These are phyloP conservation scores for Xiphorhynchus erythropygius DNA, from an alignment of 2,797 vertebrate species.

Conservation along the genomic window DNA sequence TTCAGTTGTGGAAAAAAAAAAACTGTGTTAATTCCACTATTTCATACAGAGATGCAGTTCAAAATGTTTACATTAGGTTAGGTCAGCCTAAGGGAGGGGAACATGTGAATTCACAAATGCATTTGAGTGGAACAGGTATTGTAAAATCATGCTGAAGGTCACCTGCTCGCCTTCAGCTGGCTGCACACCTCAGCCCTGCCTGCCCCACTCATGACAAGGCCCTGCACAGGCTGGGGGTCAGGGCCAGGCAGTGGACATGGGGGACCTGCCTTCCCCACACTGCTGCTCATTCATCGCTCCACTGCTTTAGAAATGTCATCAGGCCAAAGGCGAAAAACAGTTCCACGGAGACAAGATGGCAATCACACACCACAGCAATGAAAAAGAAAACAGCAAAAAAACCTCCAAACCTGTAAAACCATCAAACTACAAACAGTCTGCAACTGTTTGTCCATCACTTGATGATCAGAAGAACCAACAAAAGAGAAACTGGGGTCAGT, in stretches of 20 bases:
- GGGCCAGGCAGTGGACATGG: neutral
- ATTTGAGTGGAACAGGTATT: neutral
- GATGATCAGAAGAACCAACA: neutral
- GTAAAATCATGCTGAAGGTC: neutral
- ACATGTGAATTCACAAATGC: accelerated
- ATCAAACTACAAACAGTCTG: neutral
- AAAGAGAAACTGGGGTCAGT: neutral
- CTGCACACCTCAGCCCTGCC: neutral
- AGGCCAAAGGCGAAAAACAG: neutral
- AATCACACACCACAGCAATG: neutral
- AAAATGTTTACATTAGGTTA: neutral
- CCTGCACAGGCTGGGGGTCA: accelerated
- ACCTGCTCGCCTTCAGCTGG: neutral
- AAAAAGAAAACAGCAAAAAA: neutral
- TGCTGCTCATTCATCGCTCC: neutral
- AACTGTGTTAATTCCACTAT: neutral
- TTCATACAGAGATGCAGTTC: neutral
- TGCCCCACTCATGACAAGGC: neutral
- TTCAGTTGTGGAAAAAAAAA: neutral
- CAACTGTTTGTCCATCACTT: neutral
- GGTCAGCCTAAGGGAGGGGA: neutral
- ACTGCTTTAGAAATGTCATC: neutral
- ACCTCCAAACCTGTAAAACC: neutral
- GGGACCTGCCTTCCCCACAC: neutral
- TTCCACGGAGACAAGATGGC: neutral